Conservation (phyloP, 2,888 invertebrate species). For the Holacanthella duospinosa region DNA sequence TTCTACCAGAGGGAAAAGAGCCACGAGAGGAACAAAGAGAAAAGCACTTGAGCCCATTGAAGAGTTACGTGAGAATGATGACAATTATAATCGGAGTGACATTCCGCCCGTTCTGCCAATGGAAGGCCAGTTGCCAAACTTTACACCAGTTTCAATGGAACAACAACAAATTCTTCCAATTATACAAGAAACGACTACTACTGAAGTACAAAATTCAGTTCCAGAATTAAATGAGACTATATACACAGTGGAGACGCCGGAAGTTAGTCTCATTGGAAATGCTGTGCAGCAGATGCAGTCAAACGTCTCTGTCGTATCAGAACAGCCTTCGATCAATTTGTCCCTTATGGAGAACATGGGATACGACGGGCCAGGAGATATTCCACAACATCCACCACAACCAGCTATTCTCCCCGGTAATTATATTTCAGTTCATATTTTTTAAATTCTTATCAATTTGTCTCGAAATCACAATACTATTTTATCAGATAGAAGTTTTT, state of each 20-base stretch:
- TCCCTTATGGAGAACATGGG: constrained; percentile 52
- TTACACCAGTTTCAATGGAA: background rate
- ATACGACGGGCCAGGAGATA: constrained; percentile 41
- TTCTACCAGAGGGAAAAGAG: constrained; percentile 26
- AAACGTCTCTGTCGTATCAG: background rate
- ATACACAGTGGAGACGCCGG: too few relatives aligned
- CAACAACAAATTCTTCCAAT: background rate
- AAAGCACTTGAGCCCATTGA: constrained; percentile 37
- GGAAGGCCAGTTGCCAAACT: constrained; percentile 39
- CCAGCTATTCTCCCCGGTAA: constrained; percentile 1
- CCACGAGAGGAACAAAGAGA: constrained; percentile 29
- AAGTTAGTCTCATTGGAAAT: background rate
- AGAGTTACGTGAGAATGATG: constrained; percentile 46
- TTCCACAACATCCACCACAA: constrained; percentile 44
- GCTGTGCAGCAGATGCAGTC: background rate
- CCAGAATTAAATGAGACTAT: too few relatives aligned
- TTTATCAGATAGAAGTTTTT: background rate
- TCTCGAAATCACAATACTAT: background rate
- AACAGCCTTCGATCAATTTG: constrained; percentile 22
- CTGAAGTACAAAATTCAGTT: background rate
- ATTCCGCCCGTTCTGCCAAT: constrained; percentile 43
- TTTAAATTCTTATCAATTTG: too few relatives aligned
- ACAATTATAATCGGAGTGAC: constrained; percentile 48
- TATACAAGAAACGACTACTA: background rate
- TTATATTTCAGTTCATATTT: constrained; percentile 9